These are phyloP conservation scores for Sebastes melanostomus DNA, from an alignment of 2,797 vertebrate genomes.

Conservation along the genomic window DNA sequence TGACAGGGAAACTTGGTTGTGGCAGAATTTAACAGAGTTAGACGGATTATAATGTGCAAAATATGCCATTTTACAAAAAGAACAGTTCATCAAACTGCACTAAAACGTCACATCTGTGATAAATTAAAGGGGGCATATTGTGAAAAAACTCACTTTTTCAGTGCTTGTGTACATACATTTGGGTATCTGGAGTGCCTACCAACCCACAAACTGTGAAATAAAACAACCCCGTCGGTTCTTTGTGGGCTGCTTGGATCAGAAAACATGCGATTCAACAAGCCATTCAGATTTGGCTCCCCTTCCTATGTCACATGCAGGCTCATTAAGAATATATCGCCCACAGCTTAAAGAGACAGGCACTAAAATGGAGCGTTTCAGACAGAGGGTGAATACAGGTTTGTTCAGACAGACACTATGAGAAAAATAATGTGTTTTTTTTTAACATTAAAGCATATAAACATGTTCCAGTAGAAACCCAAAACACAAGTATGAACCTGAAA, in stretches of 20 bases:
- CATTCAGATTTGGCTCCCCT: neutral
- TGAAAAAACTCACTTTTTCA: neutral
- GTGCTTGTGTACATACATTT: neutral
- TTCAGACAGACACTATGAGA: too few species aligned
- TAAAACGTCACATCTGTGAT: neutral
- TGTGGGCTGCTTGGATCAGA: neutral
- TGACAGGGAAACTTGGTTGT: conserved; percentile 59
- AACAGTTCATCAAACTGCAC: neutral
- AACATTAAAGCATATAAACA: neutral
- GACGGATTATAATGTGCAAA: conserved; percentile 6
- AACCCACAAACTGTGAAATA: neutral
- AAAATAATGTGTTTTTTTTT: too few species aligned
- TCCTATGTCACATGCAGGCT: too few species aligned
- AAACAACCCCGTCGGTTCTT: neutral
- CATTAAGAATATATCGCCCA: too few species aligned
- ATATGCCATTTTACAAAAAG: neutral
- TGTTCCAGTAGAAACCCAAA: neutral
- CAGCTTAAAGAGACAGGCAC: neutral
- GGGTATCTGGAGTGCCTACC: neutral
- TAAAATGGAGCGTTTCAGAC: neutral
- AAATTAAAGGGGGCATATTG: neutral
- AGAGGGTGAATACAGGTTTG: too few species aligned
- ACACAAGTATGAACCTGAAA: neutral
- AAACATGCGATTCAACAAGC: neutral
- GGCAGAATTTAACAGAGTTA: conserved; percentile 32